Conservation (phyloP, 2,797 vertebrate species). For the Notoglanidium macrostoma region DNA sequence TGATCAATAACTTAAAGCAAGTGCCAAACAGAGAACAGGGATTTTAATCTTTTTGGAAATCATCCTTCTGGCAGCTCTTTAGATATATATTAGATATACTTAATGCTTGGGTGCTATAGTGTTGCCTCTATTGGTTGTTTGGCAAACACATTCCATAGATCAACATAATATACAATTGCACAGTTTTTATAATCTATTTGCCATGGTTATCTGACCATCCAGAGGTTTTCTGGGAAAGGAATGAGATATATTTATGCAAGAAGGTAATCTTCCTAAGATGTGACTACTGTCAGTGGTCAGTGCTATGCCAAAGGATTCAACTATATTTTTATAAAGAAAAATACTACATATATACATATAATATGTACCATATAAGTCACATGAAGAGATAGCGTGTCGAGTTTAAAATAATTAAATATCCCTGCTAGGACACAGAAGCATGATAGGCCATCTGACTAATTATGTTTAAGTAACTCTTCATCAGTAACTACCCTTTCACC, state of each 20-base stretch:
- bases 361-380: background rate
- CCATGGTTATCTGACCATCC: background rate
- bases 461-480: background rate
- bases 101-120: background rate
- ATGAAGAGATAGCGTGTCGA: background rate
- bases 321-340: background rate
- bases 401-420: background rate
- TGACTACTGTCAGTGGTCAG: background rate
- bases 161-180: background rate
- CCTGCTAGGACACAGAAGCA: background rate
- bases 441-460: background rate
- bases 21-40: background rate
- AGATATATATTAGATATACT: background rate
- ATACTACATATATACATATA: background rate
- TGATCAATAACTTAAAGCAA: background rate
- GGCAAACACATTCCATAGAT: background rate
- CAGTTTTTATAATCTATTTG: background rate
- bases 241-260: background rate
- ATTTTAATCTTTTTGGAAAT: background rate
- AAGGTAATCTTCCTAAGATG: background rate
- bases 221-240: background rate
- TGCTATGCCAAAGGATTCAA: background rate
- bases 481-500: background rate
- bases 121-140: background rate
- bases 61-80: background rate